Conservation (phyloP, 2,888 invertebrate genomes). For the Amphipoea lucens region DNA sequence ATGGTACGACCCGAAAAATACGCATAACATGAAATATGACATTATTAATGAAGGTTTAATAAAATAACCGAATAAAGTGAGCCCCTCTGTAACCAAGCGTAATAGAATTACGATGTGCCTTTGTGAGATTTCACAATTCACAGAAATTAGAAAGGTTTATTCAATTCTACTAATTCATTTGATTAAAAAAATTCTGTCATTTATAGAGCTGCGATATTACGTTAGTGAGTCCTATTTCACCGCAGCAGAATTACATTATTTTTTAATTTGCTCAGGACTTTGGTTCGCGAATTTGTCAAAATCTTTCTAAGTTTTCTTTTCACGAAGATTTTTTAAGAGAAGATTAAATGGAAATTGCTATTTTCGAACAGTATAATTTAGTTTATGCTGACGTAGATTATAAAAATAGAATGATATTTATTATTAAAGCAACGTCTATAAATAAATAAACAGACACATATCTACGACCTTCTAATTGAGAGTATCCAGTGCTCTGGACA, state of each 20-base stretch:
- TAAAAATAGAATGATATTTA: constrained; percentile 28
- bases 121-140: constrained; percentile 45
- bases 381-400: constrained; percentile 10
- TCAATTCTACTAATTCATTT: constrained; percentile 54
- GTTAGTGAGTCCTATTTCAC: constrained; percentile 7
- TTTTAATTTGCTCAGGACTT: neutral
- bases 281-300: neutral
- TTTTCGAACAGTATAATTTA: neutral
- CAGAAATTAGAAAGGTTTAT: constrained; percentile 47
- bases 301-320: neutral
- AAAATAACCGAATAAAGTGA: constrained; percentile 45
- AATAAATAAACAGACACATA: constrained; percentile 4
- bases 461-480: constrained; percentile 26
- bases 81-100: constrained; percentile 33
- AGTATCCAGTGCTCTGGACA: constrained; percentile 18
- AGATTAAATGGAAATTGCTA: neutral
- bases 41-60: constrained; percentile 24
- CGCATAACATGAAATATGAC: constrained; percentile 3
- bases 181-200: constrained; percentile 27
- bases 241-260: constrained; percentile 12
- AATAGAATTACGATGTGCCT: constrained; percentile 51
- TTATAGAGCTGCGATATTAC: constrained; percentile 28
- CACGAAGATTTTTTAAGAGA: neutral
- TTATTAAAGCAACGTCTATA: constrained; percentile 13
- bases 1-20: neutral